Evolutionary conservation across 2,888 invertebrate genomes (phyloP).

Genomic region (Ectemnius cavifrons): DNA sequence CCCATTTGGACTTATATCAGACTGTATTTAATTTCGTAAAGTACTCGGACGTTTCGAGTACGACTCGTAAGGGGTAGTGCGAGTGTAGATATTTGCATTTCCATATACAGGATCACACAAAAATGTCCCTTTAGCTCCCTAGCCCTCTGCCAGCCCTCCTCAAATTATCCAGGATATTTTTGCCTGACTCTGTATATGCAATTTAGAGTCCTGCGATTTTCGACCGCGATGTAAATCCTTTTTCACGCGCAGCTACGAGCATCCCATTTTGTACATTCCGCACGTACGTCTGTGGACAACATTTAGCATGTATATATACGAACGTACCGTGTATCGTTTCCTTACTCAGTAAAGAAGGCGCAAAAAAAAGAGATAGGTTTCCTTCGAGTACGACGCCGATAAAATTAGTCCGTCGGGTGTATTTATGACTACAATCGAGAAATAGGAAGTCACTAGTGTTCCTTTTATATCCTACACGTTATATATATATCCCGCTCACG

Average conservation of each 20-base stretch:
- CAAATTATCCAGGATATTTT: background rate
- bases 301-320: conserved; percentile 8
- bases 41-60: conserved; percentile 33
- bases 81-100: conserved; percentile 24
- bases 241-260: conserved; percentile 31
- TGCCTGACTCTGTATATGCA: no score
- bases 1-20: conserved; percentile 26
- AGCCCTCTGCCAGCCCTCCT: no score
- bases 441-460: conserved; percentile 26
- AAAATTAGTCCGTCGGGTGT: no score
- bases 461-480: conserved; percentile 27
- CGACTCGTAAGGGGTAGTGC: conserved; percentile 35
- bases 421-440: conserved; percentile 22
- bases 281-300: conserved; percentile 33
- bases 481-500: conserved; percentile 8
- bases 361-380: no score
- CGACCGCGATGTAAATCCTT: conserved; percentile 22
- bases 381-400: no score
- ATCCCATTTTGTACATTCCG: conserved; percentile 50
- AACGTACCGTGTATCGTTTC: no score
- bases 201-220: no score
- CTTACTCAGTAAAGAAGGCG: no score
- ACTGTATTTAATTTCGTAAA: conserved; percentile 52
- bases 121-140: background rate
- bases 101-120: conserved; percentile 23